These are phyloP conservation scores for Dicyrtoma fusca DNA, from an alignment of 2,888 invertebrate genomes.

Conservation along the genomic window DNA sequence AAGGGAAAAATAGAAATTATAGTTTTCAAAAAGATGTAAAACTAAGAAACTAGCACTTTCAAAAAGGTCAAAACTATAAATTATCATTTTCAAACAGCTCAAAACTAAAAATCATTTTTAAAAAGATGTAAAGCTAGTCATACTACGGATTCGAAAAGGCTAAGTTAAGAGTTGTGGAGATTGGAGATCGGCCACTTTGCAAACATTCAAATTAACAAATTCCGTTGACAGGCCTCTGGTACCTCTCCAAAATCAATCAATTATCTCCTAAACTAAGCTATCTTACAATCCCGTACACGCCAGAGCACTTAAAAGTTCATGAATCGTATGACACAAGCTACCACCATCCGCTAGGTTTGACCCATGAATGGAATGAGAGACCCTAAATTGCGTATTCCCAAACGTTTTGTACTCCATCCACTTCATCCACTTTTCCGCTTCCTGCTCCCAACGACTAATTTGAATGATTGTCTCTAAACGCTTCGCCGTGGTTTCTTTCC, in stretches of 20 bases:
- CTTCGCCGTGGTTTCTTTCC: slow-evolving; percentile 45
- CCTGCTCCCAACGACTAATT: slow-evolving; percentile 55
- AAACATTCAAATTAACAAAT: neutral
- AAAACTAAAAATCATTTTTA: too few relatives aligned
- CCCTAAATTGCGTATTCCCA: slow-evolving; percentile 50
- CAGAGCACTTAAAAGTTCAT: slow-evolving; percentile 49
- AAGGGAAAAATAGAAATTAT: too few relatives aligned
- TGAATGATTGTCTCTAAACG: slow-evolving; percentile 46
- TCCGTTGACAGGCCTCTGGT: too few relatives aligned
- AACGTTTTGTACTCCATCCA: slow-evolving; percentile 52
- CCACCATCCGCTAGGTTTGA: slow-evolving; percentile 41
- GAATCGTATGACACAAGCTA: slow-evolving; percentile 44
- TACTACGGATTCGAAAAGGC: neutral
- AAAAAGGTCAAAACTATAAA: too few relatives aligned
- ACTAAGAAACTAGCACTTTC: too few relatives aligned
- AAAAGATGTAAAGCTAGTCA: too few relatives aligned
- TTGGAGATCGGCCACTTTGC: neutral
- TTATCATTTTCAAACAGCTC: too few relatives aligned
- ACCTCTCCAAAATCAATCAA: too few relatives aligned
- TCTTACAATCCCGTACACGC: slow-evolving; percentile 50
- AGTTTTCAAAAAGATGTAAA: too few relatives aligned
- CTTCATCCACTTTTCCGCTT: slow-evolving; percentile 53
- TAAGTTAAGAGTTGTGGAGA: neutral
- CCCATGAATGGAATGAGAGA: slow-evolving; percentile 51
- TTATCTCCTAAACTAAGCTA: neutral